Evolutionary conservation across 2,888 invertebrate genomes (phyloP).

Genomic region (Cyclophora albipunctata): DNA sequence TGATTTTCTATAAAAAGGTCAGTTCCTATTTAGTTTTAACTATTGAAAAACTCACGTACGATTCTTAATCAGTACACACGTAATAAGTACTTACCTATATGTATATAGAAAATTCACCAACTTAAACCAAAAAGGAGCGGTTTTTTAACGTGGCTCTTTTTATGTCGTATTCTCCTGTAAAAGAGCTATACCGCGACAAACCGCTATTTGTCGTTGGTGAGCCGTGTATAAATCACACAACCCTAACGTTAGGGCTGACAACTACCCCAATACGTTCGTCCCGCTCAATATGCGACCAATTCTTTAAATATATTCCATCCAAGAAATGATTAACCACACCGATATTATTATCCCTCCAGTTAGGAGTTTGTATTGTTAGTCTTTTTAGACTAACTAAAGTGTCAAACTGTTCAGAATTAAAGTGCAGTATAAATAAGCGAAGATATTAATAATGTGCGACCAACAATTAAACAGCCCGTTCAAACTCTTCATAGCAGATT

Average conservation of each 20-base stretch:
- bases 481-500: neutral
- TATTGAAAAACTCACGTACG: too few species aligned
- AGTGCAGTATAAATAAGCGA: too few species aligned
- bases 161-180: constrained; percentile 56
- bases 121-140: constrained; percentile 12
- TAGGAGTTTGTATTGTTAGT: too few species aligned
- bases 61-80: too few species aligned
- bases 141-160: constrained; percentile 39
- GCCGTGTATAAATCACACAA: constrained; percentile 62
- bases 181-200: constrained; percentile 65
- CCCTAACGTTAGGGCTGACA: constrained; percentile 40
- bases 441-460: too few species aligned
- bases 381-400: too few species aligned
- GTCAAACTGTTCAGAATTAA: too few species aligned
- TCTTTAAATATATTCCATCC: constrained; percentile 12
- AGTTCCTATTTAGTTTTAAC: too few species aligned
- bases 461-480: neutral
- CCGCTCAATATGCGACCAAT: constrained; percentile 28
- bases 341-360: too few species aligned
- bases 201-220: constrained; percentile 68
- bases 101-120: neutral
- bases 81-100: too few species aligned
- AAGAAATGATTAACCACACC: too few species aligned
- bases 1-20: too few species aligned
- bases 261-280: constrained; percentile 25